Evolutionary conservation across 1,140 invertebrate species (phyloP).

Genomic region (Bombus balteatus): DNA sequence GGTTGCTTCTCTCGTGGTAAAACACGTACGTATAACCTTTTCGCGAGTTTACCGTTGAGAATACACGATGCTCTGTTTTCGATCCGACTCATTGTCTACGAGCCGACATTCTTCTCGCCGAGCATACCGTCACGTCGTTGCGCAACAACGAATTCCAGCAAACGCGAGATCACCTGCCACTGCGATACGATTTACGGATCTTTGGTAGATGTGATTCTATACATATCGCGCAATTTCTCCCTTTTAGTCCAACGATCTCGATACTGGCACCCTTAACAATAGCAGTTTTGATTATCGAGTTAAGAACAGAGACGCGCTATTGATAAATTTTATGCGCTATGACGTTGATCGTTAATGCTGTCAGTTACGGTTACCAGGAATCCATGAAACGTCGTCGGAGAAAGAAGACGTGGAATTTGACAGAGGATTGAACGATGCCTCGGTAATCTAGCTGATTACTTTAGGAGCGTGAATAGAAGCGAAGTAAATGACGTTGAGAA

Average conservation of each 20-base stretch:
- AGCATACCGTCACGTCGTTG: neutral
- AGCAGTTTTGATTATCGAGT: neutral
- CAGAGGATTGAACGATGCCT: too few relatives aligned
- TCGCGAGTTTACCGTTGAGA: neutral
- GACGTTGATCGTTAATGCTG: neutral
- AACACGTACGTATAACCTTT: neutral
- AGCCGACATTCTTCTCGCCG: neutral
- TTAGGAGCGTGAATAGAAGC: too few relatives aligned
- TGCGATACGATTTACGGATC: neutral
- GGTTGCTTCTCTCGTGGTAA: neutral
- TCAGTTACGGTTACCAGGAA: too few relatives aligned
- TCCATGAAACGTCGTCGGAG: neutral
- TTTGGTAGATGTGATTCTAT: neutral
- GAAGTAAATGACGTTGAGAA: constrained; percentile 13
- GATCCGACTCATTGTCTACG: neutral
- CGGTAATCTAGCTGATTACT: too few relatives aligned
- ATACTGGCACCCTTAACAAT: too few relatives aligned
- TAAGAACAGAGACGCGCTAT: neutral
- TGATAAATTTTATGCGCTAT: neutral
- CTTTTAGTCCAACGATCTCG: too few relatives aligned
- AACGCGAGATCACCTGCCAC: neutral
- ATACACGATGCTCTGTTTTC: neutral
- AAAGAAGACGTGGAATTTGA: neutral
- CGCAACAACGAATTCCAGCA: neutral
- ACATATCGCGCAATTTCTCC: too few relatives aligned